Percentiles rank a stretch among this genome's conserved stretches.
phyloP scores from a whole-genome alignment of 1,140 invertebrate species.

The Pissodes strobi region DNA sequence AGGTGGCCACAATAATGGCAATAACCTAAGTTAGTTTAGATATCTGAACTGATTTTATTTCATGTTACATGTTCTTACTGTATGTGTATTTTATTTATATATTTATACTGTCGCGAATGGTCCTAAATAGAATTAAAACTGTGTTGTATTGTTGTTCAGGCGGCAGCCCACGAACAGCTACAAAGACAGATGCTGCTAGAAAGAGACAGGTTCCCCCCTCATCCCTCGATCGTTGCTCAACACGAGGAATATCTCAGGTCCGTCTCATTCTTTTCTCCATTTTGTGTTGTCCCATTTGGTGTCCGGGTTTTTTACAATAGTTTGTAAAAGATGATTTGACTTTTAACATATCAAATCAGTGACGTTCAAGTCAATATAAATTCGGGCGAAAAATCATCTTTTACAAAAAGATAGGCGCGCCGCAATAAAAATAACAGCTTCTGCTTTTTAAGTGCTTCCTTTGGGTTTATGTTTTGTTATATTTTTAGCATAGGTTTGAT shows the following conservation, averaged over 20 bases:
- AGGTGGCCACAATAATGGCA: too few species aligned
- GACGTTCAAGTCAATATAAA: not conserved
- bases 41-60: too few species aligned
- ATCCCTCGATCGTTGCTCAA: slow-evolving; percentile 68
- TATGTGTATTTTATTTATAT: too few species aligned
- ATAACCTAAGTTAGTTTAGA: too few species aligned
- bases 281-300: slow-evolving; percentile 10
- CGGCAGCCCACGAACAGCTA: slow-evolving; percentile 80
- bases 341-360: not conserved
- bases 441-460: not conserved
- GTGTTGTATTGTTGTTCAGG: slow-evolving; percentile 53
- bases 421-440: slow-evolving; percentile 1
- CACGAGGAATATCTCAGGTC: slow-evolving; percentile 84
- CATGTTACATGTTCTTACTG: too few species aligned
- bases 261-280: slow-evolving; percentile 35
- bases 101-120: too few species aligned
- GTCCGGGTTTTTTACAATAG: slow-evolving; percentile 18
- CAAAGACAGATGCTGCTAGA: slow-evolving; percentile 85
- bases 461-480: not conserved
- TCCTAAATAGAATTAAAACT: too few species aligned
- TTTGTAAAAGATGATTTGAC: slow-evolving; percentile 4
- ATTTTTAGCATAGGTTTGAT: too few species aligned
- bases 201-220: slow-evolving; percentile 71
- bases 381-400: not conserved
- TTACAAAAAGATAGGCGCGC: not conserved